Base-by-base conservation (phyloP, 2,888 invertebrate species). In the Cosmorhoe ocellata region DNA sequence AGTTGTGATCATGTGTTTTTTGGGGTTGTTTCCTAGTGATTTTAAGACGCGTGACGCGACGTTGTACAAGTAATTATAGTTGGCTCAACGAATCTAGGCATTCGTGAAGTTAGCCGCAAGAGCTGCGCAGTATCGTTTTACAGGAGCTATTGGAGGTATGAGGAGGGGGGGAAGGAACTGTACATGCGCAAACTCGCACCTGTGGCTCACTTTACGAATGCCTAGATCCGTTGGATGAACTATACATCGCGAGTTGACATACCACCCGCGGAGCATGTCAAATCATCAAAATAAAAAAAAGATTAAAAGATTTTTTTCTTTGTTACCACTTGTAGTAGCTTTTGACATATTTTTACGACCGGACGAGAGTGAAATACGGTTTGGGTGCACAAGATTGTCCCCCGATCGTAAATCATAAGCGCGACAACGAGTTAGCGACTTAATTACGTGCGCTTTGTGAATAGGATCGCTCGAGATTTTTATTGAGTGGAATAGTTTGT, bases 271-370 rank as follows among this genome's bases (percentile, higher is more conserved):
- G 55, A 10, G 55, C 26, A 34, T 51, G 54, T 51, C 51, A 42
- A 42, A 42, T 38, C 24, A 24, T 46, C 12, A 34, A 45, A 31
- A 32, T 3, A 32, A 48, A 47, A 32, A 30, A 41, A 45, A n/a
- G n/a, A n/a, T n/a, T n/a, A n/a, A n/a, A n/a, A n/a, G n/a, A 30
- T 44, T 58, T 13, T 33, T 18, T 34, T 56, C 51, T 58, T 59
- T 52, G 46, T 53, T 8, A 51, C 28, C 39, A 38, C 33, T 41
- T 52, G 50, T 57, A n/a, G n/a, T n/a, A 59, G 54, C 49, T 48
- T 60, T 59, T 58, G 54, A 59, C 59, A 51, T 46, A 31, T 30
- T 48, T 61, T 62, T 51, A 62, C 58, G 61, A 62, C 61, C 59
- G 61, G 61, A 59, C 51, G 59, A 56, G 50, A 42, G 48, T 57